These are phyloP conservation scores for Lophius piscatorius DNA, from an alignment of 2,113 vertebrate genomes.

Conservation along the genomic window DNA sequence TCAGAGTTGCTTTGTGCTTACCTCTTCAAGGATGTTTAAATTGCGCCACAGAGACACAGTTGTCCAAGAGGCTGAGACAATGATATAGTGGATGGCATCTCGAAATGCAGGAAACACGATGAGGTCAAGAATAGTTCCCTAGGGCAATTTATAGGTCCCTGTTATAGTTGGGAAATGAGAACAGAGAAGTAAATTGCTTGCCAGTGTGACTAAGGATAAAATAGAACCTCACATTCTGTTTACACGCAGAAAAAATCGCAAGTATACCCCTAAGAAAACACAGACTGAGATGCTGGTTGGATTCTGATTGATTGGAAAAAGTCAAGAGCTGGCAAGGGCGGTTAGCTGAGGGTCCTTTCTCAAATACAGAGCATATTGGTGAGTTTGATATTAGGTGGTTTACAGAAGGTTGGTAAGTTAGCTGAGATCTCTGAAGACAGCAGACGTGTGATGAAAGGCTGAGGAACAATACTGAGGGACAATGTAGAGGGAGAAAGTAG, in stretches of 20 bases:
- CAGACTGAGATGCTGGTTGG: constrained; percentile 21
- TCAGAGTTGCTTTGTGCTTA: constrained; percentile 32
- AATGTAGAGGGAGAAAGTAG: not conserved
- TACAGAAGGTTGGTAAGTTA: constrained; percentile 13
- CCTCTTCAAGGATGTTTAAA: constrained; percentile 36
- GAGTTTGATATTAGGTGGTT: constrained; percentile 57
- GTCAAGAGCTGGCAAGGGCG: constrained; percentile 32
- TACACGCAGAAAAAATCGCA: constrained; percentile 26
- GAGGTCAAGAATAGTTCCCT: constrained; percentile 57
- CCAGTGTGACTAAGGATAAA: constrained; percentile 31
- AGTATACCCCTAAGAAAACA: constrained; percentile 44
- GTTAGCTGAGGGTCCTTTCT: constrained; percentile 27
- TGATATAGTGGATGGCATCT: constrained; percentile 48
- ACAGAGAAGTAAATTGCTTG: constrained; percentile 58
- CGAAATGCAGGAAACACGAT: constrained; percentile 51
- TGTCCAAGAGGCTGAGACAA: constrained; percentile 45
- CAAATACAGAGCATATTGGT: constrained; percentile 30
- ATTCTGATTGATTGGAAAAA: constrained; percentile 56
- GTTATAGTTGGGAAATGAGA: constrained; percentile 64
- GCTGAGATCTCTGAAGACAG: constrained; percentile 39
- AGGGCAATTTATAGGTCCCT: constrained; percentile 63
- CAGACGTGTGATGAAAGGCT: constrained; percentile 27
- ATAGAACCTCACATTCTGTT: constrained; percentile 35
- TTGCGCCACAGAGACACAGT: constrained; percentile 36
- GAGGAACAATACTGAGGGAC: constrained; percentile 3